Percentiles rank a stretch among this genome's conserved stretches.
These are phyloP conservation scores for Orchesella flavescens DNA, from an alignment of 2,888 invertebrate genomes.

Conservation along the genomic window DNA sequence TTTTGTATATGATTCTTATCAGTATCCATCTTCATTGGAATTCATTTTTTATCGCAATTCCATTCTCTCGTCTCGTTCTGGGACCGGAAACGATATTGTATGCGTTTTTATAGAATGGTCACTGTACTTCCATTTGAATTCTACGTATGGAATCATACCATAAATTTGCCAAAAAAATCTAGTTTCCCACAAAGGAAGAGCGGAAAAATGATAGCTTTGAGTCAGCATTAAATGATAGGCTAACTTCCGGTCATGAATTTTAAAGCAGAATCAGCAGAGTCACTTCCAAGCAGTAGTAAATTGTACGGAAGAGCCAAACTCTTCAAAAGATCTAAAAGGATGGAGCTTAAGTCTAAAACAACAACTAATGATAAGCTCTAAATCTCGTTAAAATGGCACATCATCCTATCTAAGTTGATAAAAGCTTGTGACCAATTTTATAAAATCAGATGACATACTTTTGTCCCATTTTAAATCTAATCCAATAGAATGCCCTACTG, in stretches of 20 bases:
- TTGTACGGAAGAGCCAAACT: neutral
- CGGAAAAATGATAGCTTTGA: constrained; percentile 1
- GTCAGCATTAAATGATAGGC: constrained; percentile 19
- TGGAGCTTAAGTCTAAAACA: neutral
- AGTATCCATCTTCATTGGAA: too few species aligned
- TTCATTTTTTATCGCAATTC: neutral
- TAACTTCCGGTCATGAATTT: constrained; percentile 49
- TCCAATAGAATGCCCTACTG: too few species aligned
- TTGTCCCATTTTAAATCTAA: too few species aligned
- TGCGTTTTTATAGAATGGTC: too few species aligned
- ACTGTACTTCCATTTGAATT: too few species aligned
- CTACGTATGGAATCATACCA: too few species aligned
- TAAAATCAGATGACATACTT: too few species aligned
- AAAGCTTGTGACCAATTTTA: too few species aligned
- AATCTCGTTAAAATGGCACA: too few species aligned
- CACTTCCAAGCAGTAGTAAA: neutral
- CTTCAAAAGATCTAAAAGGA: too few species aligned
- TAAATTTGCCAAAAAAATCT: too few species aligned
- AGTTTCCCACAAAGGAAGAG: neutral
- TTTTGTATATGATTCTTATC: neutral
- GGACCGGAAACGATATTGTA: constrained; percentile 18
- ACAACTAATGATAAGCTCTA: neutral
- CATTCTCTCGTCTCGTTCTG: constrained; percentile 8
- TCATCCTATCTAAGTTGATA: too few species aligned
- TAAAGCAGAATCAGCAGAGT: neutral